A percentile compares a stretch with the other conserved stretches of the same genome.
Evolutionary conservation across 2,797 vertebrate species (phyloP).

Genomic region (Eulemur albifrons): DNA sequence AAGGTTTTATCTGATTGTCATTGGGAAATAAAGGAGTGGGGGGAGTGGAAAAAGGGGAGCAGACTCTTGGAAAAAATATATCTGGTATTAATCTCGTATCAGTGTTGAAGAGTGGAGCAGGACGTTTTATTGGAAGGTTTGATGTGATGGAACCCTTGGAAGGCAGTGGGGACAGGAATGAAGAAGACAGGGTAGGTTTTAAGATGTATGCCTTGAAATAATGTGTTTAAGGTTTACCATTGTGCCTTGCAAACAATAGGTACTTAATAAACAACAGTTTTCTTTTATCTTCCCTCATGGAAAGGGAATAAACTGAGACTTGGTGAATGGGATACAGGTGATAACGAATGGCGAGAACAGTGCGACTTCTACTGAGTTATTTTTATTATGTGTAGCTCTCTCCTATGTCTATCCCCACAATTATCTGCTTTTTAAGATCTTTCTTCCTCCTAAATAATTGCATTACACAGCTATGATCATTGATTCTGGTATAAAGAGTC

Average conservation of each 20-base stretch:
- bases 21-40: not conserved
- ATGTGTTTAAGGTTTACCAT: not conserved
- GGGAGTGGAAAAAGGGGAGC: not conserved
- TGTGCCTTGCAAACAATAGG: not conserved
- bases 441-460: not conserved
- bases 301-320: not conserved
- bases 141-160: rapidly evolving
- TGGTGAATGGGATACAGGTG: not conserved
- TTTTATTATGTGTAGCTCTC: not conserved
- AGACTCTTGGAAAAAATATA: not conserved
- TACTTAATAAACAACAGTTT: not conserved
- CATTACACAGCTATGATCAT: not conserved
- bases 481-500: not conserved
- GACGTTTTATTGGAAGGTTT: not conserved
- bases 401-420: not conserved
- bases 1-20: not conserved
- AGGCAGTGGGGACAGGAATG: not conserved
- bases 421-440: not conserved
- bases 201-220: not conserved
- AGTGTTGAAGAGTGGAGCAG: no score
- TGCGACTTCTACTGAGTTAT: not conserved
- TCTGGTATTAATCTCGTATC: not conserved
- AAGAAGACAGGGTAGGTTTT: not conserved
- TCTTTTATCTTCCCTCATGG: not conserved
- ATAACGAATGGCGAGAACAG: not conserved